Conservation (phyloP, 2,888 invertebrate genomes). For the Biston betularia region DNA sequence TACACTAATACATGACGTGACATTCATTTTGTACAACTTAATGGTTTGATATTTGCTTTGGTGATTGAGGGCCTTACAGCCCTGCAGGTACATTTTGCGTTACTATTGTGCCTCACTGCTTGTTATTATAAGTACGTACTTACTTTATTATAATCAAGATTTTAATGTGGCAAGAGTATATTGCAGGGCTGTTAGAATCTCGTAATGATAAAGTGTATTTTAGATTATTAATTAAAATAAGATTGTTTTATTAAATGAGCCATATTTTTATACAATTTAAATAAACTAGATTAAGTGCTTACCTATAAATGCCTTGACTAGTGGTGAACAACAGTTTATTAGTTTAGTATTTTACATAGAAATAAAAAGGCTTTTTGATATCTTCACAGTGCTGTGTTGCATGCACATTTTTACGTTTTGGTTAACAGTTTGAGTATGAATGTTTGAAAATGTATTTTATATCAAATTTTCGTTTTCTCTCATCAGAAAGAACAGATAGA, state of each 20-base stretch:
- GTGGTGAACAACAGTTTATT: no score
- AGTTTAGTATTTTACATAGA: no score
- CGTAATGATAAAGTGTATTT: conserved; percentile 5
- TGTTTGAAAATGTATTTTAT: no score
- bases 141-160: conserved; percentile 1
- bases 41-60: neutral
- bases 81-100: neutral
- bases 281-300: neutral
- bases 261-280: conserved; percentile 11
- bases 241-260: conserved; percentile 4
- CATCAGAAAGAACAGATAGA: no score
- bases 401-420: no score
- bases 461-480: no score
- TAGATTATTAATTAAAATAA: neutral
- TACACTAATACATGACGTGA: neutral
- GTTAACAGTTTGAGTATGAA: no score
- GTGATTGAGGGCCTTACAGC: neutral
- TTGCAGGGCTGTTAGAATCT: conserved; percentile 7
- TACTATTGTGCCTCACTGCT: neutral
- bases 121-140: neutral
- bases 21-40: neutral
- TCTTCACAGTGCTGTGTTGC: no score
- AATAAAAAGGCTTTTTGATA: no score
- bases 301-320: neutral
- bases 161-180: neutral